Evolutionary conservation across 2,797 vertebrate genomes (phyloP).

Genomic region (Leptatherina wallacei): DNA sequence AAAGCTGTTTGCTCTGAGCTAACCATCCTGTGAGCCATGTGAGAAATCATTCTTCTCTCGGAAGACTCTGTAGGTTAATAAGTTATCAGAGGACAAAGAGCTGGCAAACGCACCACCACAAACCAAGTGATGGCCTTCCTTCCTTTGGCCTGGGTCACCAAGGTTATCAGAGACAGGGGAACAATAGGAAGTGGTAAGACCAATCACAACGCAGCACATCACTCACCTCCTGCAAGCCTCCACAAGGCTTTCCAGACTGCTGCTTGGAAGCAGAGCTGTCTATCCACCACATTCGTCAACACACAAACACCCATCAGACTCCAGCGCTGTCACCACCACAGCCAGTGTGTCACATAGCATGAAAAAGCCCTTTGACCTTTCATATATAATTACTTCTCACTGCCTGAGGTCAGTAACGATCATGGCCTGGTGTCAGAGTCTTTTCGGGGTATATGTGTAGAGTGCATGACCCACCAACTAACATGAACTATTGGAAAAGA

Average conservation of each 20-base stretch:
- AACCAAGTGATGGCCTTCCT: slow-evolving; percentile 74
- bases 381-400: slow-evolving; percentile 30
- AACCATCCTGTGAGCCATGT: slow-evolving; percentile 75
- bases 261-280: slow-evolving; percentile 52
- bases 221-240: slow-evolving; percentile 71
- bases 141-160: slow-evolving; percentile 68
- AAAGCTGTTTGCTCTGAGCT: slow-evolving; percentile 81
- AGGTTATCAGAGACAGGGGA: slow-evolving; percentile 82
- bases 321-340: slow-evolving; percentile 68
- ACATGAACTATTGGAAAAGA: slow-evolving; percentile 1
- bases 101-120: slow-evolving; percentile 70
- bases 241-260: slow-evolving; percentile 43
- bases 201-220: slow-evolving; percentile 63
- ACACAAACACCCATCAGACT: slow-evolving; percentile 48
- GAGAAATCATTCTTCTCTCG: slow-evolving; percentile 72
- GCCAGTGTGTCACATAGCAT: slow-evolving; percentile 47
- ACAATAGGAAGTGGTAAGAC: slow-evolving; percentile 82
- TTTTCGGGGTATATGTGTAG: slow-evolving; percentile 1
- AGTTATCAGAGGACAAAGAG: slow-evolving; percentile 83
- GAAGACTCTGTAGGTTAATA: slow-evolving; percentile 81
- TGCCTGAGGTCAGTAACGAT: slow-evolving; percentile 27
- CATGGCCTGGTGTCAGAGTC: background rate
- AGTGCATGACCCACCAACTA: background rate
- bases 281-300: slow-evolving; percentile 39
- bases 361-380: slow-evolving; percentile 46